Percentiles rank a stretch among this genome's conserved stretches.
phyloP scores from a whole-genome alignment of 2,113 vertebrate species.

The Odocoileus hemionus region DNA sequence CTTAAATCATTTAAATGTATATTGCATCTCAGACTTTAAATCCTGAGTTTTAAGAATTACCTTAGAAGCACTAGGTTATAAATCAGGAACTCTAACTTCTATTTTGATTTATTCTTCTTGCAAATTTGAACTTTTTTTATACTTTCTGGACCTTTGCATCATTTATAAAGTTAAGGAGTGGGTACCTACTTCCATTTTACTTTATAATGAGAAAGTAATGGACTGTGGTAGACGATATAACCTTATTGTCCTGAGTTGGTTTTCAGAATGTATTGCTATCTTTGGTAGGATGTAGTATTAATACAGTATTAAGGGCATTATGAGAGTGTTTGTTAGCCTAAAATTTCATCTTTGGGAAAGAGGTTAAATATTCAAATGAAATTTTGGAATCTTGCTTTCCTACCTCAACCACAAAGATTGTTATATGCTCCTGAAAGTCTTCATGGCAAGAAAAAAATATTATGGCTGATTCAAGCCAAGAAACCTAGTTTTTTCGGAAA shows the following conservation, averaged over 20 bases:
- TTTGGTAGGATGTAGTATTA: background rate
- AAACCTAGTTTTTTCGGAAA: background rate
- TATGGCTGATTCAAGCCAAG: background rate
- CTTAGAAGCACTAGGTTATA: background rate
- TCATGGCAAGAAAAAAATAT: background rate
- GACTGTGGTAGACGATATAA: background rate
- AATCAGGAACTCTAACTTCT: background rate
- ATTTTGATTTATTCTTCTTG: background rate
- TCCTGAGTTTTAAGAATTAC: background rate
- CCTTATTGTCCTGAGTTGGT: background rate
- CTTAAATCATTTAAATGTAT: background rate
- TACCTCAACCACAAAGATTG: background rate
- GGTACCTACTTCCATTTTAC: background rate
- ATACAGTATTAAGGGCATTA: background rate
- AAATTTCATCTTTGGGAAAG: background rate
- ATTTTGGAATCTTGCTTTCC: conserved; percentile 1
- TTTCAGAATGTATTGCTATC: background rate
- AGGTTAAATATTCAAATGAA: background rate
- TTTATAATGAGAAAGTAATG: background rate
- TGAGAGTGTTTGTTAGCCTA: background rate
- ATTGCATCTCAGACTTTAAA: background rate
- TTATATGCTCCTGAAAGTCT: background rate
- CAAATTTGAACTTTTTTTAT: background rate
- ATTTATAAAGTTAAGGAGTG: background rate
- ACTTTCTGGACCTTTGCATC: background rate